phyloP scores from a whole-genome alignment of 2,113 vertebrate species.

The Tichodroma muraria region DNA sequence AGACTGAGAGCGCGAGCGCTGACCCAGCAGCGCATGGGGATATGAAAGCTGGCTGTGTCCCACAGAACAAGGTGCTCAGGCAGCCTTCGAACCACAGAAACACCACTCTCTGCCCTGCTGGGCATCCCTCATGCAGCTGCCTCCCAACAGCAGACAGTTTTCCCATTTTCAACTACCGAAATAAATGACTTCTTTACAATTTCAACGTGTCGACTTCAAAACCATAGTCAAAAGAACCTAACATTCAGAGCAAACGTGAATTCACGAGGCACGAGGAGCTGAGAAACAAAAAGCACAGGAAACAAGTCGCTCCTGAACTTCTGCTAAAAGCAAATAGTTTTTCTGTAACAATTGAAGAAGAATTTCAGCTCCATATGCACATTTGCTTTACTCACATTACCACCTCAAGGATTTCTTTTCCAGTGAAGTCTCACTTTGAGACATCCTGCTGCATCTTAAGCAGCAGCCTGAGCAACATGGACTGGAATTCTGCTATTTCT shows the following conservation, averaged over 20 bases:
- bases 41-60: too few species aligned
- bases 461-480: background rate
- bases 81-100: background rate
- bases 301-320: background rate
- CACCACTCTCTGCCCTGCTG: background rate
- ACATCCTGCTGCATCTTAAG: background rate
- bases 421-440: background rate
- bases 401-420: background rate
- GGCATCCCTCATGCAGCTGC: background rate
- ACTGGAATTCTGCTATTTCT: background rate
- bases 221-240: background rate
- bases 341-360: background rate
- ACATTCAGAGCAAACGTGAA: background rate
- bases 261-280: background rate
- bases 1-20: background rate
- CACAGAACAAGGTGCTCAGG: fast-evolving
- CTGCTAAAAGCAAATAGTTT: background rate
- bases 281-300: background rate
- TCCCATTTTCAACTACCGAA: background rate
- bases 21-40: background rate
- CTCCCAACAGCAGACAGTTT: background rate
- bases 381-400: background rate
- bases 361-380: background rate
- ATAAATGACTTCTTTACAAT: background rate
- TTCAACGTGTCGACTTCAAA: background rate